Evolutionary conservation across 2,113 vertebrate genomes (phyloP).

Genomic region (Physeter macrocephalus): DNA sequence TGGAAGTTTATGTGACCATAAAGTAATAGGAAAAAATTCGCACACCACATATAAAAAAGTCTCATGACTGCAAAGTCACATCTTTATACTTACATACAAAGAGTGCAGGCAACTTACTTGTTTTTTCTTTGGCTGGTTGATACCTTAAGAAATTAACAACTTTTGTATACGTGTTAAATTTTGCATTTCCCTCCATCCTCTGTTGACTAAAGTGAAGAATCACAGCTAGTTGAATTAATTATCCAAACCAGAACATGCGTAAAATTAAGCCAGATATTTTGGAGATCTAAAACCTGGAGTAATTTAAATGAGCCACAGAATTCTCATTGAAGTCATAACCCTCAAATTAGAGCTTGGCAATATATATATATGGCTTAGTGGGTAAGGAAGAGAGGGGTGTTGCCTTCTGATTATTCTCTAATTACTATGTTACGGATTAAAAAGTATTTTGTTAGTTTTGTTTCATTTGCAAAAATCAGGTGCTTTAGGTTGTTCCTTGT

Average conservation of each 20-base stretch:
- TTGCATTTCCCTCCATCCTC: background rate
- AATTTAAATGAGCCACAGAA: constrained; percentile 13
- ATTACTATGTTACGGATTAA: background rate
- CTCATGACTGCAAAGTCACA: background rate
- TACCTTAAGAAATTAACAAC: background rate
- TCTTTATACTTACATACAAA: background rate
- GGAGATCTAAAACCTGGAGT: background rate
- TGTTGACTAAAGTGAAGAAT: constrained; percentile 13
- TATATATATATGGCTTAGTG: too few relatives aligned
- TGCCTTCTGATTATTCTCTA: background rate
- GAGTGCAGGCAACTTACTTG: background rate
- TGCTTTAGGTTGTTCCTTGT: background rate
- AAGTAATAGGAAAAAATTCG: background rate
- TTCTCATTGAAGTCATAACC: background rate
- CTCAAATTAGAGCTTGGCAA: background rate
- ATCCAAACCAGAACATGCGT: background rate
- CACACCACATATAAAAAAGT: background rate
- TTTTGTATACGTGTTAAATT: background rate
- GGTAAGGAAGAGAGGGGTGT: background rate
- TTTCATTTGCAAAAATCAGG: background rate
- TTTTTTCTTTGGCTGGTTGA: background rate
- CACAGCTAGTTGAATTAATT: constrained; percentile 32
- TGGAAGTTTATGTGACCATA: background rate
- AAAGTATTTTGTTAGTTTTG: background rate
- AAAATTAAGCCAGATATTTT: constrained; percentile 2